These are phyloP conservation scores for Ptilodon capucinus DNA, from an alignment of 2,888 invertebrate genomes.

Conservation along the genomic window DNA sequence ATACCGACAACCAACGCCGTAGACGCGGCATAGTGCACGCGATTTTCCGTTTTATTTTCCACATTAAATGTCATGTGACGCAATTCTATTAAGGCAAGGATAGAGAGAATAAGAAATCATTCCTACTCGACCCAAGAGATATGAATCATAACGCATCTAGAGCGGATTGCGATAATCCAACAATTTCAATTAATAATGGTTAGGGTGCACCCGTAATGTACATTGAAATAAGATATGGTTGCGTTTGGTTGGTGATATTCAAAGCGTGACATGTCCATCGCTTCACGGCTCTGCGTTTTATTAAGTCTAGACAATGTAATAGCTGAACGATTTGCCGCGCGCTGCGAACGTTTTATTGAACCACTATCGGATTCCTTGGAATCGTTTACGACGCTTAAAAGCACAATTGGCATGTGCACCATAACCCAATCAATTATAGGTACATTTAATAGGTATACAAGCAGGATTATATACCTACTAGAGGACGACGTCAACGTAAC, in stretches of 20 bases:
- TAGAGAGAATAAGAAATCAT: too few relatives aligned
- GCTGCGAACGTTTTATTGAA: constrained; percentile 51
- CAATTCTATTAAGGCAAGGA: not conserved
- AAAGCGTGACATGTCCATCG: constrained; percentile 31
- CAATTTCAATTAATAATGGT: too few relatives aligned
- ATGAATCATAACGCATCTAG: too few relatives aligned
- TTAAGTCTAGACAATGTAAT: constrained; percentile 62
- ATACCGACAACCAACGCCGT: constrained; percentile 53
- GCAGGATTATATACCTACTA: not conserved
- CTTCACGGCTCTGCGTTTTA: constrained; percentile 43
- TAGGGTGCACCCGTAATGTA: too few relatives aligned
- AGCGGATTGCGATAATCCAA: too few relatives aligned
- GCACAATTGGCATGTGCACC: constrained; percentile 29
- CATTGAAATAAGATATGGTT: not conserved
- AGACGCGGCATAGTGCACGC: constrained; percentile 65
- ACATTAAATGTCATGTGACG: not conserved
- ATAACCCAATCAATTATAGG: constrained; percentile 31
- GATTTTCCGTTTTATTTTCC: constrained; percentile 39
- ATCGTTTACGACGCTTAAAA: constrained; percentile 37
- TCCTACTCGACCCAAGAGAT: too few relatives aligned
- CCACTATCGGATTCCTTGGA: constrained; percentile 44
- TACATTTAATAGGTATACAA: not conserved
- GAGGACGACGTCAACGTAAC: not conserved
- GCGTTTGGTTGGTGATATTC: not conserved
- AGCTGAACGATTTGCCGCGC: constrained; percentile 45